Base-by-base conservation (phyloP, 1,140 invertebrate genomes). In the Glomeris maerens region DNA sequence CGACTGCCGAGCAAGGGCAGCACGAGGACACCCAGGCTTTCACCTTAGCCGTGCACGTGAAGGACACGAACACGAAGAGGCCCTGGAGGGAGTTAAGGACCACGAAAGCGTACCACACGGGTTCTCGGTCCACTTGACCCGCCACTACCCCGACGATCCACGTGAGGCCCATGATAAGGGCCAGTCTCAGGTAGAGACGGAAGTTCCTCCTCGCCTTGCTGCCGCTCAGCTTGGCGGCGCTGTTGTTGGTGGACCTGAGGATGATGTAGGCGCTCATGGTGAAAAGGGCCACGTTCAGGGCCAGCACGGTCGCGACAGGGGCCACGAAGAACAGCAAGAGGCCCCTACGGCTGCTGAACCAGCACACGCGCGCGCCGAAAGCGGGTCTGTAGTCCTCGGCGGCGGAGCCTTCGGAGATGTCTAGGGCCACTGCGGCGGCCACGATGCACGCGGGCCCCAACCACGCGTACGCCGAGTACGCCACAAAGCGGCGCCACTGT, bases 41-140 rank as follows among this genome's bases (percentile, higher is more conserved):
- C 13, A 55, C 31, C 62, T 55, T 67, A 61, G 45, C 54, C 3
- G 65, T 74, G 54, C 70, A 76, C 5, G 75, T 72, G 62, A 77
- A 77, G 0, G 73, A 74, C 1, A 75, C 52, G 54, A 76, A 75
- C 27, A 78, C 73, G 57, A 76, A 77, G 7, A 76, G 54, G 1
- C 76, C 76, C 59, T 77, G 75, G 7, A 75, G 62, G 3, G 73
- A 71, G 57, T 76, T 77, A 14, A 76, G 59, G 2, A 69, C 55
- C 2, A 76, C 69, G 59, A 77, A 77, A 3, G 72, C 53, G 55
- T 75, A 74, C 63, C 64, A 64, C 4, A 77, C 56, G 20, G 60
- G 58, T 28, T 63, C 58, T 17, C 66, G 52, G 45, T 73, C 66
- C 0, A 72, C 49, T 10, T 64, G 63, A 5, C 65, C 69, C 0